phyloP scores from a whole-genome alignment of 1,140 invertebrate species.

The Scaptomyza graminum region DNA sequence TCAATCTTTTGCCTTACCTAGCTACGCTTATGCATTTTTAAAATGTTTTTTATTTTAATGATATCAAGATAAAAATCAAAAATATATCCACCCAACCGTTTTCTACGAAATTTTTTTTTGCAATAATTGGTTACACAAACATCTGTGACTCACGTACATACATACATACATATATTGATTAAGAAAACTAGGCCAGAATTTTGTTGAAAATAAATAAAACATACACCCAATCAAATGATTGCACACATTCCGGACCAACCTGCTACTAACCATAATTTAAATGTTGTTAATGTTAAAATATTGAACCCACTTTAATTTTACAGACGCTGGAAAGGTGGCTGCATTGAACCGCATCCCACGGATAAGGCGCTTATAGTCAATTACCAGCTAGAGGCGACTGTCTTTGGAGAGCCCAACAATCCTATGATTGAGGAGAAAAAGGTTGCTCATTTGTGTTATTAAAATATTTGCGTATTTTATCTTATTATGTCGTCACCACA shows the following conservation, averaged over 20 bases:
- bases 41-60: background rate
- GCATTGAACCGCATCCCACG: conserved; percentile 95
- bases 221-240: too few relatives aligned
- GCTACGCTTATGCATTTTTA: too few relatives aligned
- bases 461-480: too few relatives aligned
- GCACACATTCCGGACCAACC: too few relatives aligned
- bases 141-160: background rate
- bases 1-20: background rate
- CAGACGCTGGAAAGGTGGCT: conserved; percentile 92
- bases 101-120: background rate
- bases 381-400: conserved; percentile 94
- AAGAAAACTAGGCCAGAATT: background rate
- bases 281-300: background rate
- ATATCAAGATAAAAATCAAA: background rate
- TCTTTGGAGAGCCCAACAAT: conserved; percentile 92
- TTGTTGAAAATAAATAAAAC: background rate
- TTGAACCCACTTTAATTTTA: conserved; percentile 12
- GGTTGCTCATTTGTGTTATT: conserved; percentile 81
- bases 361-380: conserved; percentile 95
- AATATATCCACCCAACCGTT: background rate
- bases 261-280: too few relatives aligned
- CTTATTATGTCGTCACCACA: conserved; percentile 46
- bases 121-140: background rate
- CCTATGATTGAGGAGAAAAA: conserved; percentile 94
- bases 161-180: too few relatives aligned